Evolutionary conservation across 2,797 vertebrate species (phyloP).

Genomic region (Columba guinea): DNA sequence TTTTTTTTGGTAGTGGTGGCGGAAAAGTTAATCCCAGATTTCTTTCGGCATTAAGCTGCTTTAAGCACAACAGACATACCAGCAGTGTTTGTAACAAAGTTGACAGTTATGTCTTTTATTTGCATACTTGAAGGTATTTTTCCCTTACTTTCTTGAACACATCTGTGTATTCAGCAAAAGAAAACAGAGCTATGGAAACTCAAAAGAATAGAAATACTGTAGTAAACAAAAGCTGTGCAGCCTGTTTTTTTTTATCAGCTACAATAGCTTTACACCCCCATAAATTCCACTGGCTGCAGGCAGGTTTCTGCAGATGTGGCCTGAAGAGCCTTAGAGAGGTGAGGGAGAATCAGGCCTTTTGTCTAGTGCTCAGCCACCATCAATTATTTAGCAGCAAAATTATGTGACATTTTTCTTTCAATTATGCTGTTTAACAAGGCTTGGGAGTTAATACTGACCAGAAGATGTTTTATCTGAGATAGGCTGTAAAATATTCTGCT

Average conservation of each 20-base stretch:
- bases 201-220: background rate
- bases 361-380: conserved; percentile 39
- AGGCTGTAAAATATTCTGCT: conserved; percentile 29
- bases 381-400: conserved; percentile 72
- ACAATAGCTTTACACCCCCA: conserved; percentile 9
- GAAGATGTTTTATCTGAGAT: conserved; percentile 30
- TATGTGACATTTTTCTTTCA: conserved; percentile 72
- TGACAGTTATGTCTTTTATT: background rate
- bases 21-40: conserved; percentile 28
- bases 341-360: conserved; percentile 18
- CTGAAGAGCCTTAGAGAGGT: background rate
- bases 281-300: background rate
- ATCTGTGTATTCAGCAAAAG: conserved; percentile 16
- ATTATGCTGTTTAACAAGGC: conserved; percentile 60
- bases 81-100: background rate
- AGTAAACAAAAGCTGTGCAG: background rate
- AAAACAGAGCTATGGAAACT: background rate
- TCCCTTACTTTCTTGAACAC: conserved; percentile 1
- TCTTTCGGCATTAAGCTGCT: background rate
- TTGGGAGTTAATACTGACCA: conserved; percentile 60
- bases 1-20: background rate
- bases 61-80: background rate
- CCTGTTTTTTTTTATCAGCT: background rate
- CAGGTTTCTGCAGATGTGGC: background rate
- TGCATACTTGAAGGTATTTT: conserved; percentile 18